Percentiles rank a stretch among this genome's conserved stretches.
Evolutionary conservation across 2,113 vertebrate genomes (phyloP).

Genomic region (Myxocyprinus asiaticus): DNA sequence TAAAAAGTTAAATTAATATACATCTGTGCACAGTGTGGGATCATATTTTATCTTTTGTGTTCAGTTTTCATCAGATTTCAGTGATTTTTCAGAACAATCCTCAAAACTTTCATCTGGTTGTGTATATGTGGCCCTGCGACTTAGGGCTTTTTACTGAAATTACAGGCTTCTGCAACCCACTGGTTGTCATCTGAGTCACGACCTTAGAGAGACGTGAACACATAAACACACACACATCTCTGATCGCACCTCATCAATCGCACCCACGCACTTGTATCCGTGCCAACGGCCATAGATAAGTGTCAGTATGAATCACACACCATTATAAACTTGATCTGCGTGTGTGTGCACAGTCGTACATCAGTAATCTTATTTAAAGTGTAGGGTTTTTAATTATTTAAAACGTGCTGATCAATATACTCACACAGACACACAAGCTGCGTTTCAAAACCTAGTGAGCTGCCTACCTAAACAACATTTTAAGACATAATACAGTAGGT

Average conservation of each 20-base stretch:
- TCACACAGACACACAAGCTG: neutral
- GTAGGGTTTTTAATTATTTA: neutral
- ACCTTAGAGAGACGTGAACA: constrained; percentile 35
- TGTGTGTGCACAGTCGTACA: neutral
- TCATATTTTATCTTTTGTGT: constrained; percentile 13
- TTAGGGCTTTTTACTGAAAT: constrained; percentile 41
- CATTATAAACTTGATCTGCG: constrained; percentile 28
- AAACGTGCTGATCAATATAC: neutral
- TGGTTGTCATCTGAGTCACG: constrained; percentile 40
- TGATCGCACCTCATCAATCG: constrained; percentile 33
- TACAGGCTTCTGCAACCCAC: constrained; percentile 41
- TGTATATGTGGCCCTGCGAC: constrained; percentile 35
- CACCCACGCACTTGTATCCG: constrained; percentile 25
- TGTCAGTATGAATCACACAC: constrained; percentile 36
- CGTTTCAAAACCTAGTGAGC: neutral
- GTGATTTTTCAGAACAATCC: neutral
- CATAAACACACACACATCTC: constrained; percentile 21
- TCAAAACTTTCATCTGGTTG: constrained; percentile 1
- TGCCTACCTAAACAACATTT: neutral
- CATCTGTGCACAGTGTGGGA: neutral
- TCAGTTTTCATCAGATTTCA: too few relatives aligned
- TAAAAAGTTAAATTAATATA: constrained; percentile 31
- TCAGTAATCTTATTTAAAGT: neutral
- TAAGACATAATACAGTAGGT: too few relatives aligned
- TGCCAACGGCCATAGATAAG: constrained; percentile 10